Evolutionary conservation across 1,140 invertebrate species (phyloP).

Genomic region (Brachionus paranguensis): DNA sequence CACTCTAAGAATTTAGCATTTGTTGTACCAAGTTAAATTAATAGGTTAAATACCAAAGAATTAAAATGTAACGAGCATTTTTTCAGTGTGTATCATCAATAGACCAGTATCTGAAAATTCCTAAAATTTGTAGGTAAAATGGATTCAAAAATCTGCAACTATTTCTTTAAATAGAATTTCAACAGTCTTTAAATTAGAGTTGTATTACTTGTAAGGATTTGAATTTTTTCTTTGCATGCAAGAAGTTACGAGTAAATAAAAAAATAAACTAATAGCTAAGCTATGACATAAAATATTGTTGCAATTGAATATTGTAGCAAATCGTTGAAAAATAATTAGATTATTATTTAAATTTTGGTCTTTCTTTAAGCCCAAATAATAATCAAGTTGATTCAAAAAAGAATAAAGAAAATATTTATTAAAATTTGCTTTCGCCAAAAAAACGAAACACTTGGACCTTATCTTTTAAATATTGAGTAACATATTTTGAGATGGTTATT

Average conservation of each 20-base stretch:
- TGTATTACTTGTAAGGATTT: not conserved
- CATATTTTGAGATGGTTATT: conserved; percentile 5
- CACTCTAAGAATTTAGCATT: not conserved
- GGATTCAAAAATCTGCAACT: not conserved
- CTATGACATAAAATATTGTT: not conserved
- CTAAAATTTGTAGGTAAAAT: not conserved
- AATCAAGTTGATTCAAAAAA: conserved; percentile 8
- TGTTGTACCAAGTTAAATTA: not conserved
- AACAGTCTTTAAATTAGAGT: not conserved
- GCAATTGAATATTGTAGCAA: not conserved
- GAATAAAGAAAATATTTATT: not conserved
- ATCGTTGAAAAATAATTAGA: conserved; percentile 3
- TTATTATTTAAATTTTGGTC: conserved; percentile 35
- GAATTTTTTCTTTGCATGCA: not conserved
- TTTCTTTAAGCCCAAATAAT: not conserved
- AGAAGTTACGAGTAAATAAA: not conserved
- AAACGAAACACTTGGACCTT: conserved; percentile 16
- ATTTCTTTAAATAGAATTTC: not conserved
- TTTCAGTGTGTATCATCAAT: not conserved
- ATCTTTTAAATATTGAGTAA: not conserved
- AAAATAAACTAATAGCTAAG: not conserved
- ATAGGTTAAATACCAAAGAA: not conserved
- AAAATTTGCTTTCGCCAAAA: too few species aligned
- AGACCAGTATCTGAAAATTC: not conserved
- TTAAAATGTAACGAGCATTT: not conserved